Evolutionary conservation across 1,140 invertebrate species (phyloP).

Genomic region (Saccostrea glomerata): DNA sequence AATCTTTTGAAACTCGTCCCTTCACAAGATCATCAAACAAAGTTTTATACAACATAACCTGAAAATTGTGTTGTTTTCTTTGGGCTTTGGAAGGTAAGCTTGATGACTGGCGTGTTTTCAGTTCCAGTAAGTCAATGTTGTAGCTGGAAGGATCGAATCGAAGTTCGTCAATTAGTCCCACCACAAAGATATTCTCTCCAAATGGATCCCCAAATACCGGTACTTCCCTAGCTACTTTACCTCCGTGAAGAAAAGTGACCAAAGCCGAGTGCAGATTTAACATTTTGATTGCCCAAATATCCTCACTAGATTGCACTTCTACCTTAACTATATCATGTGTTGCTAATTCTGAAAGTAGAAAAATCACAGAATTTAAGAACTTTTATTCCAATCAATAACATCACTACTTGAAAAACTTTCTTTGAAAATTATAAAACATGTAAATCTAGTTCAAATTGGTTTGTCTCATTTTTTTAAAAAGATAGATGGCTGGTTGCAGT

Average conservation of each 20-base stretch:
- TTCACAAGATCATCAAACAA: conserved; percentile 73
- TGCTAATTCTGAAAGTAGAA: conserved; percentile 70
- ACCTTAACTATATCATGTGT: conserved; percentile 71
- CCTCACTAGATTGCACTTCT: conserved; percentile 69
- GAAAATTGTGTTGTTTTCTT: conserved; percentile 65
- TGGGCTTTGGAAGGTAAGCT: conserved; percentile 68
- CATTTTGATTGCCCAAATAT: conserved; percentile 73
- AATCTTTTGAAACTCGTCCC: conserved; percentile 64
- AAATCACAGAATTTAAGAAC: neutral
- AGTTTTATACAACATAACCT: conserved; percentile 72
- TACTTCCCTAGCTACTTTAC: conserved; percentile 68
- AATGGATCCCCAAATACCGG: conserved; percentile 76
- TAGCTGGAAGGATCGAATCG: conserved; percentile 71
- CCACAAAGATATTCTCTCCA: conserved; percentile 67
- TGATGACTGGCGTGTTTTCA: conserved; percentile 71
- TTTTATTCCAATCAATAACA: too few species aligned
- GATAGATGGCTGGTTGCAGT: too few species aligned
- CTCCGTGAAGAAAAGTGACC: conserved; percentile 65
- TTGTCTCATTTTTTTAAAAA: too few species aligned
- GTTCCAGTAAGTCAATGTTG: conserved; percentile 67
- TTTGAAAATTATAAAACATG: too few species aligned
- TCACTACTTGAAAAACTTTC: too few species aligned
- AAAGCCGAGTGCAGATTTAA: conserved; percentile 69
- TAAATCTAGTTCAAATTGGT: too few species aligned
- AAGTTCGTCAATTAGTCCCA: conserved; percentile 75